Evolutionary conservation across 2,888 invertebrate species (phyloP).

Genomic region (Lasioglossum lativentre): DNA sequence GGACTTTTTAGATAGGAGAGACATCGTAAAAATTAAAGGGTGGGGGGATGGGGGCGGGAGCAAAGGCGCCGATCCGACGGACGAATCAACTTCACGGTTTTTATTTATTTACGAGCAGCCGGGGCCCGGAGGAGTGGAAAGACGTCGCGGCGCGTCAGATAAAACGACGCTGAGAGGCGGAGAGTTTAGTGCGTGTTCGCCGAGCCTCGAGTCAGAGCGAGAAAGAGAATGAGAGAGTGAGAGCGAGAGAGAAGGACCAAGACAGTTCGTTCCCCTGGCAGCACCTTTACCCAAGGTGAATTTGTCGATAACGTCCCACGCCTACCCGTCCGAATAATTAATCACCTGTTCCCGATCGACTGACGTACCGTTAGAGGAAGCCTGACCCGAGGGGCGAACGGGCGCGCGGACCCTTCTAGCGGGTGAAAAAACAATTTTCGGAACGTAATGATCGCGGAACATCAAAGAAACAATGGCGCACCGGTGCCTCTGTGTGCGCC

Average conservation of each 20-base stretch:
- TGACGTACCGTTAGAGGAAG: constrained; percentile 73
- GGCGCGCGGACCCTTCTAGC: constrained; percentile 61
- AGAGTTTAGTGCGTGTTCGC: constrained; percentile 44
- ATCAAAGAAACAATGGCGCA: constrained; percentile 50
- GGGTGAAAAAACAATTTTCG: constrained; percentile 70
- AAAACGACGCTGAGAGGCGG: constrained; percentile 29
- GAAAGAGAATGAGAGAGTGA: not conserved
- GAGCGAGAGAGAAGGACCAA: not conserved
- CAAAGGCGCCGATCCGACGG: constrained; percentile 59
- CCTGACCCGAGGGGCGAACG: constrained; percentile 56
- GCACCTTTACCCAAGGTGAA: constrained; percentile 71
- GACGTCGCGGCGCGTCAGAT: constrained; percentile 3
- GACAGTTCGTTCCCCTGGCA: constrained; percentile 45
- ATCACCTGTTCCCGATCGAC: constrained; percentile 72
- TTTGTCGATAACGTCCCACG: constrained; percentile 76
- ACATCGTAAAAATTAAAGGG: constrained; percentile 70
- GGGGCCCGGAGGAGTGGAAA: not conserved
- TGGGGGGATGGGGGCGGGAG: constrained; percentile 14
- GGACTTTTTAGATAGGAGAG: constrained; percentile 43
- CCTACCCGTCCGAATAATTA: constrained; percentile 73
- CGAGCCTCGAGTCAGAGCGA: not conserved
- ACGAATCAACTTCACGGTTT: constrained; percentile 41
- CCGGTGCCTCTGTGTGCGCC: not conserved
- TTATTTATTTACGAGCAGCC: constrained; percentile 64
- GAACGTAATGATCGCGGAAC: constrained; percentile 61